Percentiles rank a stretch among this genome's conserved stretches.
Conservation (phyloP, 2,888 invertebrate species). For the Alcis repandata region DNA sequence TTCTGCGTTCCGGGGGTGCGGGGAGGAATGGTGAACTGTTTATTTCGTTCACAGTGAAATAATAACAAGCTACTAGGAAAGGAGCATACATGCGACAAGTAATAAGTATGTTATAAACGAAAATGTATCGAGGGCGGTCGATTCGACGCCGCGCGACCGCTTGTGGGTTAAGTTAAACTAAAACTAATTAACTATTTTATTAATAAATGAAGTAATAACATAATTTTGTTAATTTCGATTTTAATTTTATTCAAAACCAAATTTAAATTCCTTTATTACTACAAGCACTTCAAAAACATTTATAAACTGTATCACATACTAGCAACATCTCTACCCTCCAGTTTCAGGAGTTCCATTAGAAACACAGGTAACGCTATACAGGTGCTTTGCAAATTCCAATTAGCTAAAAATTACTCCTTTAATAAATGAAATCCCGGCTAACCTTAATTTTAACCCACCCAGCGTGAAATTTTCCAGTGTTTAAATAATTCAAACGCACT, state of each 20-base stretch:
- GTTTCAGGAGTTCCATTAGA: neutral
- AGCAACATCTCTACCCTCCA: neutral
- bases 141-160: too few species aligned
- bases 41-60: too few species aligned
- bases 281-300: neutral
- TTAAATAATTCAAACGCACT: constrained; percentile 62
- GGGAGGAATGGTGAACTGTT: too few species aligned
- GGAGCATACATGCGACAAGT: too few species aligned
- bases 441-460: constrained; percentile 63
- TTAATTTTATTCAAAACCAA: neutral
- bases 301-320: neutral
- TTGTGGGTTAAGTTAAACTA: too few species aligned
- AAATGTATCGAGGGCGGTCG: too few species aligned
- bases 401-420: constrained; percentile 68
- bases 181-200: too few species aligned
- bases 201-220: too few species aligned
- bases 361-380: constrained; percentile 11
- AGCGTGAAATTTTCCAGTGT: constrained; percentile 53
- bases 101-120: too few species aligned
- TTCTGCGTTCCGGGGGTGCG: too few species aligned
- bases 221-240: too few species aligned
- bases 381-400: constrained; percentile 55
- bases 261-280: neutral
- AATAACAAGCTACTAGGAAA: too few species aligned
- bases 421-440: constrained; percentile 65